Evolutionary conservation across 2,888 invertebrate species (phyloP).

Genomic region (Anticlea derivata): DNA sequence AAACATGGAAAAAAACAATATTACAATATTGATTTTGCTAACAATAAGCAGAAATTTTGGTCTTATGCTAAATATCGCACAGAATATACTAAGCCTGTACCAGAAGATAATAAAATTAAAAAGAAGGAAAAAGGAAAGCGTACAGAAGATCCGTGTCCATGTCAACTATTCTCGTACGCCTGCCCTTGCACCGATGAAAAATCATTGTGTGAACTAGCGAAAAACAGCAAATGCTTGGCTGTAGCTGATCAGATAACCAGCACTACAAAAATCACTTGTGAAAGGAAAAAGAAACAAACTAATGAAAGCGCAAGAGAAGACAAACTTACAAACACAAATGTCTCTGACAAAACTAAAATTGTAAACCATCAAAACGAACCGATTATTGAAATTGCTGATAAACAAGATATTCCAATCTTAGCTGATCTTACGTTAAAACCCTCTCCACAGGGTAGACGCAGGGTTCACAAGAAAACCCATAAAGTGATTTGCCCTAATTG

Average conservation of each 20-base stretch:
- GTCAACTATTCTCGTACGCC: slow-evolving; percentile 68
- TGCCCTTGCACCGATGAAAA: slow-evolving; percentile 62
- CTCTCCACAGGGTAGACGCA: slow-evolving; percentile 37
- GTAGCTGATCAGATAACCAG: slow-evolving; percentile 51
- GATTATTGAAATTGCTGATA: slow-evolving; percentile 26
- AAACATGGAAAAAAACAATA: slow-evolving; percentile 36
- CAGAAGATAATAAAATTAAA: slow-evolving; percentile 54
- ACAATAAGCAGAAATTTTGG: slow-evolving; percentile 61
- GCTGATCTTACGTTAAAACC: slow-evolving; percentile 31
- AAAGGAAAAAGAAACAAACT: slow-evolving; percentile 43
- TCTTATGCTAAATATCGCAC: slow-evolving; percentile 65
- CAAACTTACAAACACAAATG: slow-evolving; percentile 50
- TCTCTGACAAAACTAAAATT: slow-evolving; percentile 37
- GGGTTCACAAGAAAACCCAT: slow-evolving; percentile 45
- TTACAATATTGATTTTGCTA: slow-evolving; percentile 42
- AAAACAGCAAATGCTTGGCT: slow-evolving; percentile 47
- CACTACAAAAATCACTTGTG: slow-evolving; percentile 38
- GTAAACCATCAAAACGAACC: slow-evolving; percentile 38
- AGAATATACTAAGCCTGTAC: slow-evolving; percentile 55
- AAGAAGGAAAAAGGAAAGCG: slow-evolving; percentile 53
- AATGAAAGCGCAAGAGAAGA: slow-evolving; percentile 41
- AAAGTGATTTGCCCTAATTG: slow-evolving; percentile 66
- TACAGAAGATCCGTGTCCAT: slow-evolving; percentile 64
- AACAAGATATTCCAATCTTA: slow-evolving; percentile 31
- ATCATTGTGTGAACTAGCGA: slow-evolving; percentile 52